Base-by-base conservation (phyloP, 2,888 invertebrate species). In the Hypena proboscidalis region DNA sequence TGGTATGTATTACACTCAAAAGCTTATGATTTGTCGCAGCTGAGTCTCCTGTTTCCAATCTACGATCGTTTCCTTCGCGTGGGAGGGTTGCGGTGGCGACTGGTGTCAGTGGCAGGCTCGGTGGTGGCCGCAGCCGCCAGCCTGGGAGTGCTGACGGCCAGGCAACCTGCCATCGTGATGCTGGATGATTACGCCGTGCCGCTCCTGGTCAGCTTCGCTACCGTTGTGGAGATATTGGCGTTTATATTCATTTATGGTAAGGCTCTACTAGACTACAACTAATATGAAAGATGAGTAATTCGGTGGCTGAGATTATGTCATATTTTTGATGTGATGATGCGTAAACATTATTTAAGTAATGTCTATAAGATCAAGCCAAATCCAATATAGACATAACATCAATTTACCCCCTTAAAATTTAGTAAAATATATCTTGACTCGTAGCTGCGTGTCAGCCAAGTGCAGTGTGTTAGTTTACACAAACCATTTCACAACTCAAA, bases 241-340 rank as follows among this genome's bases (percentile, higher is more conserved):
- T 84, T 90, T 42, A 62, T 82, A 1, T 79, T 81, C 34, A 74
- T 89, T 41, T 90, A 90, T 42, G 90, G 90, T 89, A 58, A 46
- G 21, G 14, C 4, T 6, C 17, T 17, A 17, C n/a, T n/a, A n/a
- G n/a, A n/a, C n/a, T n/a, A n/a, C n/a, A n/a, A n/a, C n/a, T n/a
- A n/a, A n/a, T n/a, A n/a, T n/a, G n/a, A n/a, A n/a, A n/a, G n/a
- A n/a, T n/a, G n/a, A n/a, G n/a, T n/a, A n/a, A n/a, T n/a, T n/a
- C n/a, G n/a, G n/a, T n/a, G n/a, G n/a, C n/a, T n/a, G n/a, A n/a
- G n/a, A n/a, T n/a, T n/a, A n/a, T n/a, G n/a, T n/a, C n/a, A n/a
- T n/a, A n/a, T n/a, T n/a, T n/a, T n/a, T n/a, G n/a, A n/a, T n/a
- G n/a, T n/a, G n/a, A n/a, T n/a, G n/a, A n/a, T n/a, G n/a, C n/a